Evolutionary conservation across 2,113 vertebrate genomes (phyloP).

Genomic region (Tonatia bakeri): DNA sequence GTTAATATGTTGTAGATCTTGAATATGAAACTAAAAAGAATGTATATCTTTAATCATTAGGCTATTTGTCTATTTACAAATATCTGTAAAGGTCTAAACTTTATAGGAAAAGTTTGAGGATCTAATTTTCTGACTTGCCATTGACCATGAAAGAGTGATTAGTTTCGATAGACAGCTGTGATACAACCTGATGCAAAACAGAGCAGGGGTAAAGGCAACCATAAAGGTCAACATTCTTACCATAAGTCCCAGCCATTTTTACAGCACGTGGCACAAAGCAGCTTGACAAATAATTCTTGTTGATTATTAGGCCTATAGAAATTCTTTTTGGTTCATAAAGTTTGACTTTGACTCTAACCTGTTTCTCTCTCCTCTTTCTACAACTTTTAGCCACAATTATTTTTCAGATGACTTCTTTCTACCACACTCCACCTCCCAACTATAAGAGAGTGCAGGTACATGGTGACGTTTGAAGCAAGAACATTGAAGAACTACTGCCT

Average conservation of each 20-base stretch:
- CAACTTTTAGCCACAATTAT: neutral
- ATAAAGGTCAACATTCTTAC: neutral
- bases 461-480: neutral
- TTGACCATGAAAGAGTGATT: neutral
- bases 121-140: constrained; percentile 2
- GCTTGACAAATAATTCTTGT: constrained; percentile 2
- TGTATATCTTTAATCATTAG: neutral
- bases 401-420: neutral
- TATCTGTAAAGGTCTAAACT: neutral
- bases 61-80: neutral
- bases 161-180: neutral
- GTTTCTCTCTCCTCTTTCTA: neutral
- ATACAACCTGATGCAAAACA: neutral
- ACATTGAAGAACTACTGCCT: neutral
- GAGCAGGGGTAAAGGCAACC: neutral
- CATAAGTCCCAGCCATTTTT: neutral
- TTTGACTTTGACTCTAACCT: neutral
- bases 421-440: neutral
- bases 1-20: neutral
- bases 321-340: constrained; percentile 12
- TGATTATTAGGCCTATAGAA: neutral
- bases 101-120: neutral
- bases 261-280: neutral
- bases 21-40: neutral
- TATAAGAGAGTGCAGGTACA: neutral